phyloP scores from a whole-genome alignment of 2,113 vertebrate species.

The Malurus melanocephalus region DNA sequence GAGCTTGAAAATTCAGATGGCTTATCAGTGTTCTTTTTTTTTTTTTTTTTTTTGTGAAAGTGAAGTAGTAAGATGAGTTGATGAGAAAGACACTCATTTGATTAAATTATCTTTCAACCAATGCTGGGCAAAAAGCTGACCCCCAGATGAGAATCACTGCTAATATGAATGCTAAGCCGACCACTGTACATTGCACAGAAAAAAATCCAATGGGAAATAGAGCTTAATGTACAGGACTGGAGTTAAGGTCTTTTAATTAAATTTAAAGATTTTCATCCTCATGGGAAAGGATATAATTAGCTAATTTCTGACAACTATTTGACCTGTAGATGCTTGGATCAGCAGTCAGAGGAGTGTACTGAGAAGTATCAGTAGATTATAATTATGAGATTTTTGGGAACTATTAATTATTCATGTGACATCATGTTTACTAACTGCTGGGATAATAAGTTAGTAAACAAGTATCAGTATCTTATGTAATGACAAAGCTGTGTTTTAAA shows the following conservation, averaged over 20 bases:
- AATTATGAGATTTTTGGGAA: conserved; percentile 56
- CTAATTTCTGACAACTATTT: conserved; percentile 69
- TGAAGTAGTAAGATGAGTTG: conserved; percentile 1
- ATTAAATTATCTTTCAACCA: conserved; percentile 28
- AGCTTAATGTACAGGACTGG: conserved; percentile 53
- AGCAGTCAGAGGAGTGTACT: conserved; percentile 54
- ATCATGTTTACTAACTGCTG: conserved; percentile 23
- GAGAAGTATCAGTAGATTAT: conserved; percentile 55
- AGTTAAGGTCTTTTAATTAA: conserved; percentile 76
- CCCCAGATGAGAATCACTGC: not conserved
- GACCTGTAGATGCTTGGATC: conserved; percentile 68
- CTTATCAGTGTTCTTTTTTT: not conserved
- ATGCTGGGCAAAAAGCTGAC: conserved; percentile 22
- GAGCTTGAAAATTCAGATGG: conserved; percentile 34
- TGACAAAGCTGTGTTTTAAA: not conserved
- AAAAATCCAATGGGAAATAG: conserved; percentile 59
- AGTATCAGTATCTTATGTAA: not conserved
- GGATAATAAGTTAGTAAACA: not conserved
- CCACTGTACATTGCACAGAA: conserved; percentile 21
- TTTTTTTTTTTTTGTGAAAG: not conserved
- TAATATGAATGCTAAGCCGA: conserved; percentile 39
- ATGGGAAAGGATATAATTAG: conserved; percentile 69
- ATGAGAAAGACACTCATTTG: conserved; percentile 11
- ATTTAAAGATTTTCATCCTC: conserved; percentile 73
- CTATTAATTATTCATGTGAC: conserved; percentile 48